These are phyloP conservation scores for Polydrusus tereticollis DNA, from an alignment of 2,888 invertebrate genomes.

Conservation along the genomic window DNA sequence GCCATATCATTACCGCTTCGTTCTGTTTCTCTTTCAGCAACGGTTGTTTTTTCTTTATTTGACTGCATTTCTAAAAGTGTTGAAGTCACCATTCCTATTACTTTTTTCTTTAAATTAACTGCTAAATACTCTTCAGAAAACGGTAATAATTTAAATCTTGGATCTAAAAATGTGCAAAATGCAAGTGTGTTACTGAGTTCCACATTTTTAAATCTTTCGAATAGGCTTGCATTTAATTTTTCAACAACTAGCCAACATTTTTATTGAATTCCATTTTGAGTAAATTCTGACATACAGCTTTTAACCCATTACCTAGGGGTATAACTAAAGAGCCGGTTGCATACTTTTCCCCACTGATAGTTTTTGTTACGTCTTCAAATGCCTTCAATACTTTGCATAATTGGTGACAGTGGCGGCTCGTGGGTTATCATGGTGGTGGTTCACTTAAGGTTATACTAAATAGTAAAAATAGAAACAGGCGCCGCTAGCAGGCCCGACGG, in stretches of 20 bases:
- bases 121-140: too few species aligned
- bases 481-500: too few species aligned
- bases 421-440: not conserved
- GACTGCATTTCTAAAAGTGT: too few species aligned
- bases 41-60: not conserved
- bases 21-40: not conserved
- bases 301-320: conserved; percentile 5
- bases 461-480: too few species aligned
- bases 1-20: not conserved
- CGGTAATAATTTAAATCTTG: conserved; percentile 10
- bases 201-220: not conserved
- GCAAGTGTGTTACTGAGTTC: conserved; percentile 9
- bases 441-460: too few species aligned
- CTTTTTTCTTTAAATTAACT: too few species aligned
- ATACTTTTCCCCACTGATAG: not conserved
- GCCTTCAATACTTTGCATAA: conserved; percentile 11
- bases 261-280: not conserved
- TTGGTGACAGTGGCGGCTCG: not conserved
- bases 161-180: conserved; percentile 1
- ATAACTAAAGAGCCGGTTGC: conserved; percentile 7
- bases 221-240: conserved; percentile 6
- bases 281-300: conserved; percentile 16
- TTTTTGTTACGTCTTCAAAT: conserved; percentile 9
- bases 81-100: too few species aligned
- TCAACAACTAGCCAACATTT: conserved; percentile 2